A percentile compares a stretch with the other conserved stretches of the same genome.
Evolutionary conservation across 2,888 invertebrate species (phyloP).

Genomic region (Philereme transversata): DNA sequence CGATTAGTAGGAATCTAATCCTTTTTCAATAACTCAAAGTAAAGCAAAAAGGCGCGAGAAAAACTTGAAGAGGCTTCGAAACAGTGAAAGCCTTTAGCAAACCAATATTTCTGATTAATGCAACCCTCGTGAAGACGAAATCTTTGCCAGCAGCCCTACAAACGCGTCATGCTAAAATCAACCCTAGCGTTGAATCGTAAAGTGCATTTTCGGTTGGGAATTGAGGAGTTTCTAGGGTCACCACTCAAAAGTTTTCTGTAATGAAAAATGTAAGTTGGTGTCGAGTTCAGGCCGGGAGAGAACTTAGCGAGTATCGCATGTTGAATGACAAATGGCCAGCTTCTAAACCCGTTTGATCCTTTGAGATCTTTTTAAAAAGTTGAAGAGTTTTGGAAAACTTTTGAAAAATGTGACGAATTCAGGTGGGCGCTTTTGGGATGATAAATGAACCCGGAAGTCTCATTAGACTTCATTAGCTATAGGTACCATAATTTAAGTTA

Average conservation of each 20-base stretch:
- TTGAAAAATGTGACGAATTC: conserved; percentile 24
- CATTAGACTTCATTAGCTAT: too few relatives aligned
- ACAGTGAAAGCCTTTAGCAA: conserved; percentile 35
- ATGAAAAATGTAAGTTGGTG: conserved; percentile 72
- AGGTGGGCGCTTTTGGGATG: not conserved
- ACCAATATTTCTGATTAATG: conserved; percentile 43
- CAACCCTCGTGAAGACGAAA: conserved; percentile 26
- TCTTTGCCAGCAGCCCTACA: conserved; percentile 26
- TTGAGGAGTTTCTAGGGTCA: conserved; percentile 29
- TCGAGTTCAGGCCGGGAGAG: conserved; percentile 52
- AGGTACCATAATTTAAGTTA: too few relatives aligned
- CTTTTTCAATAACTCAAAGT: conserved; percentile 32
- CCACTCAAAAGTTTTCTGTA: conserved; percentile 55
- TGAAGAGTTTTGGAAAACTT: conserved; percentile 31
- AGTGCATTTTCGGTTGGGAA: conserved; percentile 23
- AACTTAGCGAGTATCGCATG: conserved; percentile 70
- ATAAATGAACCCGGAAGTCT: not conserved
- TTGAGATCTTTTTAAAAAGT: conserved; percentile 30
- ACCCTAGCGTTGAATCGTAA: conserved; percentile 17
- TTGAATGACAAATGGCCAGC: conserved; percentile 69
- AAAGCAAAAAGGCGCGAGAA: conserved; percentile 6
- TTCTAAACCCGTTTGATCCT: conserved; percentile 58
- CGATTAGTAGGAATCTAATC: conserved; percentile 15
- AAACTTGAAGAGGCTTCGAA: conserved; percentile 34
- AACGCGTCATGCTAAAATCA: conserved; percentile 6